A percentile compares a stretch with the other conserved stretches of the same genome.
Evolutionary conservation across 2,113 vertebrate genomes (phyloP).

Genomic region (Fukomys damarensis): DNA sequence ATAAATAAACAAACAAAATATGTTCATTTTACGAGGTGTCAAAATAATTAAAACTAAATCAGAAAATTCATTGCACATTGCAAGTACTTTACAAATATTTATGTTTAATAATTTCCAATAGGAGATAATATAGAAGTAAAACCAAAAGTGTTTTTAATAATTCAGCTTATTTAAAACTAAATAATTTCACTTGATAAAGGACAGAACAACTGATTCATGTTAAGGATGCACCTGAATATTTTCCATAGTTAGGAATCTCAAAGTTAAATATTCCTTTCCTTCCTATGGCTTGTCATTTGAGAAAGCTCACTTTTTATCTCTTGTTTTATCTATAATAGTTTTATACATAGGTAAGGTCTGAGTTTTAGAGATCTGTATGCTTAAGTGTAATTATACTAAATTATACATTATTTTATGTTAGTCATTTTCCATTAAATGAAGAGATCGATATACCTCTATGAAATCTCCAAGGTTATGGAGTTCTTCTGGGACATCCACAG

Average conservation of each 20-base stretch:
- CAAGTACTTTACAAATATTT: not conserved
- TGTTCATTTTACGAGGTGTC: not conserved
- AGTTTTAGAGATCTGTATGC: slow-evolving; percentile 7
- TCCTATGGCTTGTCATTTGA: fast-evolving
- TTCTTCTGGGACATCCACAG: slow-evolving; percentile 35
- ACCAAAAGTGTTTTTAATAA: not conserved
- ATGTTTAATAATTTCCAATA: not conserved
- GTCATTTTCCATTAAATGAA: slow-evolving; percentile 68
- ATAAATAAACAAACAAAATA: too few relatives aligned
- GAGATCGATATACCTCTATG: slow-evolving; percentile 56
- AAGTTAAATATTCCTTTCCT: not conserved
- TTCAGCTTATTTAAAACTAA: not conserved
- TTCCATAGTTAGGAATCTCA: not conserved
- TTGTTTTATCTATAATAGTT: not conserved
- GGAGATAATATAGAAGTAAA: not conserved
- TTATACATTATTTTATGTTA: slow-evolving; percentile 62
- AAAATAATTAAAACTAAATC: slow-evolving; percentile 13
- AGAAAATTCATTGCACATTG: not conserved
- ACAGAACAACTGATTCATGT: not conserved
- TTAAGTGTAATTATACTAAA: slow-evolving; percentile 50
- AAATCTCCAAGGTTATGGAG: slow-evolving; percentile 34
- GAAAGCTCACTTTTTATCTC: not conserved
- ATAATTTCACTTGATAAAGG: not conserved
- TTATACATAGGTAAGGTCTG: not conserved
- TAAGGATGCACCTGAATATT: not conserved